A percentile compares a stretch with the other conserved stretches of the same genome.
phyloP scores from a whole-genome alignment of 2,888 invertebrate species.

The Drosophila tripunctata region DNA sequence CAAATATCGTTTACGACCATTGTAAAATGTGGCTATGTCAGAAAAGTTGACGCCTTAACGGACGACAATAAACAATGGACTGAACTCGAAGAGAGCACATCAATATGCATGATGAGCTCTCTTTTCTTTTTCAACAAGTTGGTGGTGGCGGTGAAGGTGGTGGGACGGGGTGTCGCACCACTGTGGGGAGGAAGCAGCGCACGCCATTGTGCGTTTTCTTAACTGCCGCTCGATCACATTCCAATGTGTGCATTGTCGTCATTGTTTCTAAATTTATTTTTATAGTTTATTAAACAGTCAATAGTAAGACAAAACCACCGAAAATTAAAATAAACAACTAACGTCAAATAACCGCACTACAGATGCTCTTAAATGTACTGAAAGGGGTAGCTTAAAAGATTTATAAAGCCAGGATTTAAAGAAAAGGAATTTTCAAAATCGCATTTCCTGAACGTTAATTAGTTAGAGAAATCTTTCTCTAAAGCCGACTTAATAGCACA shows the following conservation, averaged over 20 bases:
- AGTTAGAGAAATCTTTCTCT: neutral
- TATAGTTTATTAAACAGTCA: conserved; percentile 79
- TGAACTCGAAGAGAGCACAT: conserved; percentile 60
- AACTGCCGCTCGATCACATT: conserved; percentile 70
- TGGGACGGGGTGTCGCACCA: neutral
- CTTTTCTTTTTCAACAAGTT: conserved; percentile 12
- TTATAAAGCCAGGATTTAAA: neutral
- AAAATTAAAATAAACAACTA: conserved; percentile 25
- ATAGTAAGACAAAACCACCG: conserved; percentile 42
- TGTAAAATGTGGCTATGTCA: conserved; percentile 62
- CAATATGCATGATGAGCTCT: conserved; percentile 75
- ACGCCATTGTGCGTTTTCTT: conserved; percentile 71
- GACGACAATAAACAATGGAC: conserved; percentile 67
- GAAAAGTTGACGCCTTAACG: conserved; percentile 66
- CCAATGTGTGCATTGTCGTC: conserved; percentile 77
- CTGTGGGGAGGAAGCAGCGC: conserved; percentile 44
- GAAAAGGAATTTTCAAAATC: neutral
- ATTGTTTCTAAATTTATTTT: conserved; percentile 77
- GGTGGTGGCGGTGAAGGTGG: neutral
- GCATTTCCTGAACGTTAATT: too few species aligned
- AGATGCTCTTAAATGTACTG: conserved; percentile 20
- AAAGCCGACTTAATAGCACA: neutral
- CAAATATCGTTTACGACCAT: conserved; percentile 61
- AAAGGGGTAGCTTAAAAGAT: neutral
- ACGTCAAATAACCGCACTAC: neutral